These are phyloP conservation scores for Empidonax alnorum DNA, from an alignment of 2,113 vertebrate species.

Conservation along the genomic window DNA sequence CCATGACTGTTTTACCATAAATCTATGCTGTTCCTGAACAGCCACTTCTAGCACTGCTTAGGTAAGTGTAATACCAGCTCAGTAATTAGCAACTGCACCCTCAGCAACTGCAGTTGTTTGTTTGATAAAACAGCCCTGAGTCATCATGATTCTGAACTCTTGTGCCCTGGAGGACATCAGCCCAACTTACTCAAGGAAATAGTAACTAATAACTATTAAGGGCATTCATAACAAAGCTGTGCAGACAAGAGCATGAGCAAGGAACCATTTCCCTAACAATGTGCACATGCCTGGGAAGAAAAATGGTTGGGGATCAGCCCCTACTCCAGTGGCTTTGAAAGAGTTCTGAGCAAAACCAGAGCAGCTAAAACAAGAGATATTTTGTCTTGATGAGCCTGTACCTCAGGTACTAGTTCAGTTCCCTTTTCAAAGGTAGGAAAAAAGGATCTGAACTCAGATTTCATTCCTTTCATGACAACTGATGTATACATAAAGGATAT, in stretches of 20 bases:
- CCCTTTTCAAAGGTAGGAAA: neutral
- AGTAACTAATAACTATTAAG: neutral
- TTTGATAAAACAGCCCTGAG: neutral
- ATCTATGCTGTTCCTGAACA: neutral
- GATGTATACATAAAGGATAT: neutral
- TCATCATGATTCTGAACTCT: neutral
- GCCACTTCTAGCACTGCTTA: neutral
- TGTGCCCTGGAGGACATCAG: neutral
- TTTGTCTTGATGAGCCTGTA: neutral
- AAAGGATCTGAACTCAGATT: neutral
- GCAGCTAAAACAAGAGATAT: neutral
- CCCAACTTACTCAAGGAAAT: neutral
- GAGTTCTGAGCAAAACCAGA: neutral
- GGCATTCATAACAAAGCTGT: neutral
- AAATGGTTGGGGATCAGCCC: neutral
- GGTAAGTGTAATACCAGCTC: neutral
- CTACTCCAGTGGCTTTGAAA: neutral
- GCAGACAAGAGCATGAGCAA: neutral
- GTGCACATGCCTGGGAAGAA: neutral
- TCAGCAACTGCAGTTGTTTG: neutral
- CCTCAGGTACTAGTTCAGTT: neutral
- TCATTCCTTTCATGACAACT: neutral
- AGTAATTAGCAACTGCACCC: neutral
- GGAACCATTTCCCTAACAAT: neutral
- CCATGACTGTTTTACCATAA: neutral